A percentile compares a stretch with the other conserved stretches of the same genome.
phyloP scores from a whole-genome alignment of 1,140 invertebrate species.

The Drosophila pandora region DNA sequence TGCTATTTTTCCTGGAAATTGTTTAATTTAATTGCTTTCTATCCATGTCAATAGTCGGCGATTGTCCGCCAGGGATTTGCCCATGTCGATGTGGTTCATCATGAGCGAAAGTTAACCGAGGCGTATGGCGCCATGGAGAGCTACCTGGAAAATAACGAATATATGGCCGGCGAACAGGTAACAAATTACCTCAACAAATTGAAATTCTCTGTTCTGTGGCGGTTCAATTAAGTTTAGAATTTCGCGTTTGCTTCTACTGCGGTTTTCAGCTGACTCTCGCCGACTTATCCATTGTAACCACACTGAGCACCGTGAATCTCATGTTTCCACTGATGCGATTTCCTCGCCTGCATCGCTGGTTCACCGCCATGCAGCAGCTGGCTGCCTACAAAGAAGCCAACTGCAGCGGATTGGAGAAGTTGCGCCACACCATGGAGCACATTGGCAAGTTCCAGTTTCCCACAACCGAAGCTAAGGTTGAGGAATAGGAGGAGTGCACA shows the following conservation, averaged over 20 bases:
- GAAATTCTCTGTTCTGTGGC: conserved; percentile 5
- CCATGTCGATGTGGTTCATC: conserved; percentile 69
- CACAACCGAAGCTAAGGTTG: neutral
- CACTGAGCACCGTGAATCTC: conserved; percentile 81
- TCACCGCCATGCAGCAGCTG: conserved; percentile 68
- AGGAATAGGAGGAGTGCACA: neutral
- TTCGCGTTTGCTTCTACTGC: conserved; percentile 30
- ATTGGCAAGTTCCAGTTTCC: conserved; percentile 75
- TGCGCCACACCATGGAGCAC: conserved; percentile 54
- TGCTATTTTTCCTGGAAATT: neutral
- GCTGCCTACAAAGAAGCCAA: conserved; percentile 59
- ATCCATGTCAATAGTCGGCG: conserved; percentile 58
- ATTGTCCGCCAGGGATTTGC: conserved; percentile 68
- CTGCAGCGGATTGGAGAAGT: conserved; percentile 63
- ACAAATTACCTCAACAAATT: conserved; percentile 16
- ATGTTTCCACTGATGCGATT: conserved; percentile 76
- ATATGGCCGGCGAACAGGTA: conserved; percentile 69
- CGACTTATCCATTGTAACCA: conserved; percentile 79
- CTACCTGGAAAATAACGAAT: conserved; percentile 51
- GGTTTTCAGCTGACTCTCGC: conserved; percentile 74
- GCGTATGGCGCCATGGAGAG: conserved; percentile 67
- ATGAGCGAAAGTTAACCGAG: conserved; percentile 74
- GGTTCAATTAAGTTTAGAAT: conserved; percentile 55
- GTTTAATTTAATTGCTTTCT: conserved; percentile 1
- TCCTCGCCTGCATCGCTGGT: conserved; percentile 69